These are phyloP conservation scores for Megalurothrips usitatus DNA, from an alignment of 2,888 invertebrate genomes.

Conservation along the genomic window DNA sequence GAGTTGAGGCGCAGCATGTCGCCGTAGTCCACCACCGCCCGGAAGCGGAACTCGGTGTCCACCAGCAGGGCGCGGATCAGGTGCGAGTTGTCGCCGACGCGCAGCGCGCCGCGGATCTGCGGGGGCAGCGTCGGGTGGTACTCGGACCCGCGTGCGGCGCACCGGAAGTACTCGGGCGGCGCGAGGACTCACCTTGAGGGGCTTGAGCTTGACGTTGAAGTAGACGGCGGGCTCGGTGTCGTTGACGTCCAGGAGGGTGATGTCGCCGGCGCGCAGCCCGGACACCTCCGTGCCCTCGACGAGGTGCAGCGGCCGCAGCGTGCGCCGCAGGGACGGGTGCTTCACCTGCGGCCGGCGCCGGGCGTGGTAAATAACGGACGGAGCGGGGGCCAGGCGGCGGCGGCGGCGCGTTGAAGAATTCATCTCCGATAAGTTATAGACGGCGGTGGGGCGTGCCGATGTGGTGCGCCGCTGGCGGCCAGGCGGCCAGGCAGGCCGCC, in stretches of 20 bases:
- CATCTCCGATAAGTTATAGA: neutral
- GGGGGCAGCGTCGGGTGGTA: neutral
- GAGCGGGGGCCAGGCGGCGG: neutral
- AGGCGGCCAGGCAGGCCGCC: neutral
- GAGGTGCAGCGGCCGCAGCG: slow-evolving; percentile 18
- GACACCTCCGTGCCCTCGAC: slow-evolving; percentile 6
- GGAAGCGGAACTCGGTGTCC: slow-evolving; percentile 2
- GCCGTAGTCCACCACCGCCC: neutral
- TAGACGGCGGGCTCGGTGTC: slow-evolving; percentile 21
- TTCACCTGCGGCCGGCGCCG: neutral
- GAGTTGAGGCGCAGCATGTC: neutral
- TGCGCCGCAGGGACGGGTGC: slow-evolving; percentile 1
- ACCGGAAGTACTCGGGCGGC: too few species aligned
- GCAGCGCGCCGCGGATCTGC: slow-evolving; percentile 10
- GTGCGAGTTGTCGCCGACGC: slow-evolving; percentile 2
- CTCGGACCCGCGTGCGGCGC: too few species aligned
- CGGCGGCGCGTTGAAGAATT: neutral
- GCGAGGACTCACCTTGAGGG: slow-evolving; percentile 3
- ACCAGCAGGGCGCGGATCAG: slow-evolving; percentile 1
- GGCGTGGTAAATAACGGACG: neutral
- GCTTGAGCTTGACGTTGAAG: slow-evolving; percentile 20
- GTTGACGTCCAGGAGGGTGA: neutral
- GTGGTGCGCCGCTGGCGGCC: neutral
- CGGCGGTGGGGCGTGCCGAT: neutral
- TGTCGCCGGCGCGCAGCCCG: slow-evolving; percentile 3